Percentiles rank a stretch among this genome's conserved stretches.
Conservation (phyloP, 2,113 vertebrate species). For the Apistogramma diplotaenia region DNA sequence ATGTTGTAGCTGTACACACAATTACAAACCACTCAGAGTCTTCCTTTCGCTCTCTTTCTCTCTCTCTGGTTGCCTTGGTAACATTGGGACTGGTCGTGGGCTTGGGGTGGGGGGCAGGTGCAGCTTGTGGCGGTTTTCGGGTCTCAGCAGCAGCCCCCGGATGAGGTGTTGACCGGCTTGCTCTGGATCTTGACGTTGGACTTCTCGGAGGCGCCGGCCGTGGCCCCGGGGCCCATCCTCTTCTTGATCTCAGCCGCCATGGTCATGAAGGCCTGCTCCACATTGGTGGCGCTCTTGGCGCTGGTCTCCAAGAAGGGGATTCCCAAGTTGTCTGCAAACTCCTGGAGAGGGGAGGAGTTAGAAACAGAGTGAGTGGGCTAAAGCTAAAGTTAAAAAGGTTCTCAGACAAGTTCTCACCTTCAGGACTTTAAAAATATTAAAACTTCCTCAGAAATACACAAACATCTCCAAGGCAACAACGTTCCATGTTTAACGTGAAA, state of each 20-base stretch:
- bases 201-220: constrained; percentile 88
- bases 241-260: constrained; percentile 99
- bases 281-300: constrained; percentile 97
- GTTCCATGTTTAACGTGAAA: not conserved
- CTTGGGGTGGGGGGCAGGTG: not conserved
- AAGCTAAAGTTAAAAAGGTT: not conserved
- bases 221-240: constrained; percentile 94
- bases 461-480: no score
- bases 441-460: not conserved
- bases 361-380: not conserved
- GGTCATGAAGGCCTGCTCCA: constrained; percentile 99
- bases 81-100: constrained; percentile 31
- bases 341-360: constrained; percentile 69
- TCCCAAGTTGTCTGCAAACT: constrained; percentile 93
- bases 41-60: not conserved
- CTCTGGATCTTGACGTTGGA: constrained; percentile 98
- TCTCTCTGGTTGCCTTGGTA: constrained; percentile 34
- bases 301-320: constrained; percentile 98
- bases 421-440: not conserved
- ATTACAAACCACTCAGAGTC: constrained; percentile 79
- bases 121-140: not conserved
- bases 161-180: constrained; percentile 95
- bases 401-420: not conserved
- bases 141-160: constrained; percentile 89
- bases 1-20: constrained; percentile 89